Conservation (phyloP, 2,113 vertebrate species). For the Oxyruncus cristatus region DNA sequence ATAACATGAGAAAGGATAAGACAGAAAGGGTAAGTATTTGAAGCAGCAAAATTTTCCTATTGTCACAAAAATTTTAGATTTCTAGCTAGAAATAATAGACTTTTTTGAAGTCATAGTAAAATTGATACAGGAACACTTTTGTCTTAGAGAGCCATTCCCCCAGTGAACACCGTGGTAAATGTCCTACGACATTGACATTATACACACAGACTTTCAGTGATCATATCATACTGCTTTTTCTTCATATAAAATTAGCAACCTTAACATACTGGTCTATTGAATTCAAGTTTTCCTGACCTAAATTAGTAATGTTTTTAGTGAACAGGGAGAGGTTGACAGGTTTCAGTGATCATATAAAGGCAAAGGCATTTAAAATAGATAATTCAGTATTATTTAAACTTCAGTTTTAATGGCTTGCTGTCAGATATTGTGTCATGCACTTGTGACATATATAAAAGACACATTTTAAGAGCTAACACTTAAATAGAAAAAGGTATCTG, state of each 20-base stretch:
- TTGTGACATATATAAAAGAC: neutral
- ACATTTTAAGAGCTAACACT: neutral
- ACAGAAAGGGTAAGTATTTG: neutral
- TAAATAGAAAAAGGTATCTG: neutral
- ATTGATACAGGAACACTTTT: neutral
- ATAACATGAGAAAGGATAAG: neutral
- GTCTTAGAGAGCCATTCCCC: neutral
- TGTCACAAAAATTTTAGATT: neutral
- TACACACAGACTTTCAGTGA: neutral
- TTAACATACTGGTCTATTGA: neutral
- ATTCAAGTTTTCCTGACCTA: slow-evolving; percentile 24
- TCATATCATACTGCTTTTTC: neutral
- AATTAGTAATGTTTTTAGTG: slow-evolving; percentile 45
- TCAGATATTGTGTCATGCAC: slow-evolving; percentile 6
- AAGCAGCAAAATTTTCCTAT: neutral
- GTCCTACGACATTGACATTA: neutral
- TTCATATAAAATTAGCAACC: slow-evolving; percentile 5
- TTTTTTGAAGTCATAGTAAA: neutral
- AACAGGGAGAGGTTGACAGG: neutral
- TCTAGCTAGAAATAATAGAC: neutral
- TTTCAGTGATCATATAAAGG: slow-evolving; percentile 18
- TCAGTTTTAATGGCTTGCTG: neutral
- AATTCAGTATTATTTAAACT: slow-evolving; percentile 48
- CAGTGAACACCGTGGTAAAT: neutral
- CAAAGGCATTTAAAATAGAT: slow-evolving; percentile 31